Percentiles rank a stretch among this genome's conserved stretches.
Evolutionary conservation across 2,797 vertebrate genomes (phyloP).

Genomic region (Diplodus sargus): DNA sequence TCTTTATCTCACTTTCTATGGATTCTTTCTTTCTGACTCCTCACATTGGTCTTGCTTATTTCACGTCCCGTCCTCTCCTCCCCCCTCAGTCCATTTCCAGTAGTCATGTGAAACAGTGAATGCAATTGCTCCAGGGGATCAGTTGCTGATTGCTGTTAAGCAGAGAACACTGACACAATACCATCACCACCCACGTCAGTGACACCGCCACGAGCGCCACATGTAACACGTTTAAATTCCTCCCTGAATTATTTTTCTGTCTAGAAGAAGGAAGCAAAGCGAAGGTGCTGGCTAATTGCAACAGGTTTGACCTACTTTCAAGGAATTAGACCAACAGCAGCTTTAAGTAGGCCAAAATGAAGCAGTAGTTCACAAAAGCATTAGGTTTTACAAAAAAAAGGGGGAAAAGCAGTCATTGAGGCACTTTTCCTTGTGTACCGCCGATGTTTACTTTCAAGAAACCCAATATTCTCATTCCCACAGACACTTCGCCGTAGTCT

Average conservation of each 20-base stretch:
- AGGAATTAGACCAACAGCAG: conserved; percentile 49
- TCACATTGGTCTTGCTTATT: conserved; percentile 42
- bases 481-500: background rate
- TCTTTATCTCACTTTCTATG: conserved; percentile 2
- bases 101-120: conserved; percentile 64
- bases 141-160: conserved; percentile 26
- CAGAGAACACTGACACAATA: conserved; percentile 25
- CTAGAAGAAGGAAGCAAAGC: conserved; percentile 19
- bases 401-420: background rate
- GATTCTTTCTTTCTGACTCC: conserved; percentile 20
- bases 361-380: conserved; percentile 18
- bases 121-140: conserved; percentile 47
- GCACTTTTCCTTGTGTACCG: background rate
- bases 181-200: conserved; percentile 10
- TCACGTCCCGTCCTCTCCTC: conserved; percentile 18
- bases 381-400: conserved; percentile 3
- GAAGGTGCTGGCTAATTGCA: conserved; percentile 47
- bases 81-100: conserved; percentile 36
- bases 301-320: conserved; percentile 68
- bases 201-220: background rate
- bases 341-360: conserved; percentile 43
- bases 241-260: conserved; percentile 35
- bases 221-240: conserved; percentile 28
- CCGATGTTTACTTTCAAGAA: background rate
- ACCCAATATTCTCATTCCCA: background rate